Percentiles rank a stretch among this genome's conserved stretches.
These are phyloP conservation scores for Drosophila limbata DNA, from an alignment of 2,888 invertebrate genomes.

Conservation along the genomic window DNA sequence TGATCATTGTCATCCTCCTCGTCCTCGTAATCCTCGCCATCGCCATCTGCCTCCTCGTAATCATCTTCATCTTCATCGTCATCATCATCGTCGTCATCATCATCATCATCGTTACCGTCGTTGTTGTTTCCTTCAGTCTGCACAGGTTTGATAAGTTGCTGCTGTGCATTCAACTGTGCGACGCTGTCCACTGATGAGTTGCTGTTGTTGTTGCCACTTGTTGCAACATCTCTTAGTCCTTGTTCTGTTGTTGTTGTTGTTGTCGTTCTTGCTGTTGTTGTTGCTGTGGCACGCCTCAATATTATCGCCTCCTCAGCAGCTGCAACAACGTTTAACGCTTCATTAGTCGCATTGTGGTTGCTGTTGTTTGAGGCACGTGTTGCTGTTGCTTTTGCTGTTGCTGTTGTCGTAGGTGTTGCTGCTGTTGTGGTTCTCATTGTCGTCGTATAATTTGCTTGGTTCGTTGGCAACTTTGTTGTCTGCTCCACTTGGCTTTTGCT, in stretches of 20 bases:
- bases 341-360: conserved; percentile 68
- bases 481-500: conserved; percentile 14
- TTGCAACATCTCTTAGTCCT: conserved; percentile 39
- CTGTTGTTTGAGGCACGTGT: conserved; percentile 40
- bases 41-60: conserved; percentile 48
- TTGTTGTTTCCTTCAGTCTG: conserved; percentile 49
- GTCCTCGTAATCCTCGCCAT: conserved; percentile 66
- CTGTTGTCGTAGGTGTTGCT: conserved; percentile 7
- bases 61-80: conserved; percentile 72
- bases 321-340: conserved; percentile 71
- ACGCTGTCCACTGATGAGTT: conserved; percentile 11
- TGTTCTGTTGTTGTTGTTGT: conserved; percentile 15
- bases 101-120: conserved; percentile 56
- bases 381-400: conserved; percentile 7
- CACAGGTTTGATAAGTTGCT: conserved; percentile 39
- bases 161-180: conserved; percentile 31
- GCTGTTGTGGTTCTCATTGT: conserved; percentile 8
- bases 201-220: conserved; percentile 39
- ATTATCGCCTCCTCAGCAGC: conserved; percentile 56
- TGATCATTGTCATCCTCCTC: conserved; percentile 77
- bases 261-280: conserved; percentile 37
- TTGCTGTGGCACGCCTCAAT: conserved; percentile 44
- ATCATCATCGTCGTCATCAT: conserved; percentile 58
- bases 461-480: conserved; percentile 5
- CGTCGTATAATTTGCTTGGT: conserved; percentile 17